Evolutionary conservation across 37 sponge, comb jelly and placozoan genomes (phyloP), one percentile per base, ranked within the genome.

Genomic region (Dysidea cf. avara): DNA sequence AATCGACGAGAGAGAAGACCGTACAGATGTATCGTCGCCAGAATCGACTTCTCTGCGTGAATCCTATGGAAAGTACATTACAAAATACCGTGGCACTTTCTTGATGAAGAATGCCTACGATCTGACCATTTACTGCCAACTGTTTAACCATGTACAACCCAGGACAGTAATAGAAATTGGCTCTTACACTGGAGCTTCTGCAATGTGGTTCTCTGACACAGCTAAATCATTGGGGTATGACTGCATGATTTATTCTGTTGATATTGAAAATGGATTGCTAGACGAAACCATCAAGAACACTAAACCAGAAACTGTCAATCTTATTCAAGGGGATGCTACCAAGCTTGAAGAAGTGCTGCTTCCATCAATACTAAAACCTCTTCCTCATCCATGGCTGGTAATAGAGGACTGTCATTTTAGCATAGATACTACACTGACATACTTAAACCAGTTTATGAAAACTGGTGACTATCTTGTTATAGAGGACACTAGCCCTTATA

Each of bases 131-230:
- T 39, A 39, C 14, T 56, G 78, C 13, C 76, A 78, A 51, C 46
- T 88, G 49, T 32, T 88, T 3, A 66, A 49, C 25, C 31, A 73
- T 38, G 55, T 83, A 7, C 55, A 54, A 31, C 89, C 89, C 53
- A 56, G 53, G 6, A 83, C 84, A 3, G 63, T 88, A 1, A 78
- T 88, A 21, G 89, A 88, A 65, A 21, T 88, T 18, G 89, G 89
- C 11, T 43, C 75, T 30, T 74, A 3, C 61, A 46, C 22, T 2
- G 75, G 75, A 29, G 75, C 61, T 3, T 40, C 61, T 4, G 75
- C 89, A 37, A 6, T 88, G 1, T 82, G 79, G 79, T 67, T 83
- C 34, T 68, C 74, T 2, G 84, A 88, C 69, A 78, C 40, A 49
- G 28, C 78, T 32, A 43, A 31, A 24, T 16, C 34, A 22, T n/a